Evolutionary conservation across 1,140 invertebrate species (phyloP), one percentile per base, ranked within the genome.

Genomic region (Plutomurus gul): DNA sequence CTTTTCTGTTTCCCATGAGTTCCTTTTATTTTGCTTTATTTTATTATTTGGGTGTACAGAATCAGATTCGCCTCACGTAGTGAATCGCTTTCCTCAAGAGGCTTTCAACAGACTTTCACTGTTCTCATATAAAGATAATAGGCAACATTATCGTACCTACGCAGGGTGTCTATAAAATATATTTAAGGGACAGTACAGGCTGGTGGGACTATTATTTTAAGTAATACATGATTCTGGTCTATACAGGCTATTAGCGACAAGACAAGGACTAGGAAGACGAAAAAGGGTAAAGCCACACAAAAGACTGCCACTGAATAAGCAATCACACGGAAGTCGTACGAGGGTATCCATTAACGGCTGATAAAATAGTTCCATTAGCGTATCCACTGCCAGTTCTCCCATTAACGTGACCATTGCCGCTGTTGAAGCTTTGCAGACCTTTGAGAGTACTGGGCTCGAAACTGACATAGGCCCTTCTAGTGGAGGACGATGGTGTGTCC

Each of bases 331-430:
- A 30, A 3, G 77, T 79, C 18, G 77, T 74, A 60, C 60, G 72
- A 22, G 46, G 70, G 37, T 37, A 51, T 47, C 46, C 47, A 65
- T 60, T 74, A 65, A 60, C 60, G 46, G 18, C 30, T 65, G 56
- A 30, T 30, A 65, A 65, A 47, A 79, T 74, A 47, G 71, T 79
- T 43, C 77, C 77, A 27, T 79, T 79, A 18, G 77, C 40, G 36
- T 49, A 78, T 7, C 30, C 30, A 47, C 30, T 33, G 22, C 25
- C 43, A 30, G 22, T 43, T 10, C 27, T 46, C 16, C 72, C 72
- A 10, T 74, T 74, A 33, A 30, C 72, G 13, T 39, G 70, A 18
- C 70, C 70, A 72, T 72, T 72, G n/a, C 70, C 37, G 4, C 8
- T 43, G 10, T 72, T 72, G 47, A 30, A 51, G n/a, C 43, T 47